phyloP scores from a whole-genome alignment of 2,113 vertebrate genomes.

The Ophiodon elongatus region DNA sequence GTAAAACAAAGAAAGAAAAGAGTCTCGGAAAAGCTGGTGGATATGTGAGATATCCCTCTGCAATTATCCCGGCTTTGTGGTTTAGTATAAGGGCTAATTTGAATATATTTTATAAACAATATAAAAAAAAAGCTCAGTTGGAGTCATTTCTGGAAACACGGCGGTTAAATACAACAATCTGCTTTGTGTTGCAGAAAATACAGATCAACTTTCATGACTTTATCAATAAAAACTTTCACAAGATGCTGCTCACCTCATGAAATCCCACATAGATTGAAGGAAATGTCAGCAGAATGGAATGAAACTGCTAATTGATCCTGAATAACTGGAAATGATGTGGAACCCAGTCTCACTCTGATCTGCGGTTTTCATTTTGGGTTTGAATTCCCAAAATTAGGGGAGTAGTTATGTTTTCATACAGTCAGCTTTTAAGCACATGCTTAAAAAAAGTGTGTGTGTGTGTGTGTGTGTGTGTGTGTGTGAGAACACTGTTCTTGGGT shows the following conservation, averaged over 20 bases:
- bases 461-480: slow-evolving; percentile 25
- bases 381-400: slow-evolving; percentile 35
- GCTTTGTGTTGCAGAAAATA: slow-evolving; percentile 22
- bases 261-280: slow-evolving; percentile 18
- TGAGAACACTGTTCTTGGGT: slow-evolving; percentile 47
- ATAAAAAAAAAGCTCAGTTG: no score
- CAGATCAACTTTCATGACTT: slow-evolving; percentile 7
- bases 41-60: slow-evolving; percentile 13
- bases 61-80: slow-evolving; percentile 22
- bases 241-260: background rate
- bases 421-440: slow-evolving; percentile 16
- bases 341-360: slow-evolving; percentile 15
- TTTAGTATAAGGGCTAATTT: slow-evolving; percentile 19
- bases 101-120: slow-evolving; percentile 23
- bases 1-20: slow-evolving; percentile 50
- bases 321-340: slow-evolving; percentile 62
- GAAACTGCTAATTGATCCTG: slow-evolving; percentile 55
- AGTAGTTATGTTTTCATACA: slow-evolving; percentile 29
- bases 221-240: slow-evolving; percentile 3
- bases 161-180: background rate
- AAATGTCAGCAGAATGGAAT: slow-evolving; percentile 63
- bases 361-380: slow-evolving; percentile 27
- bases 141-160: background rate
- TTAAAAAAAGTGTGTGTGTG: slow-evolving; percentile 7
- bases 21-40: background rate